Evolutionary conservation across 2,797 vertebrate genomes (phyloP).

Genomic region (Esox masquinongy): DNA sequence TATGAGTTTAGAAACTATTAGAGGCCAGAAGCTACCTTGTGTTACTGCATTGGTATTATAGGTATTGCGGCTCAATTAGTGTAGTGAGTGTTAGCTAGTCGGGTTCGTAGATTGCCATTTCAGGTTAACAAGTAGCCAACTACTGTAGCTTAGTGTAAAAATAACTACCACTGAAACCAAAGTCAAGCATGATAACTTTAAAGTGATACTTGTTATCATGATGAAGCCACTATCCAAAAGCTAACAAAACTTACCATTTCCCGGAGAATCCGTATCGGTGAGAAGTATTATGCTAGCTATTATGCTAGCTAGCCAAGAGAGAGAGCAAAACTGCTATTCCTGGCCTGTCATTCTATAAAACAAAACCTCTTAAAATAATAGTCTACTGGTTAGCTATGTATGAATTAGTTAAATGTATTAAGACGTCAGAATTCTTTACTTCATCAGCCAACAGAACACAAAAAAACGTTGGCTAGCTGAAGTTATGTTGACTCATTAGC

Average conservation of each 20-base stretch:
- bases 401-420: background rate
- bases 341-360: constrained; percentile 8
- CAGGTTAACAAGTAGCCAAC: background rate
- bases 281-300: constrained; percentile 31
- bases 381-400: background rate
- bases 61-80: too few species aligned
- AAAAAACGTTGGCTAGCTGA: background rate
- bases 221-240: background rate
- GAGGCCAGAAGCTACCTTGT: too few species aligned
- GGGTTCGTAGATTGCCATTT: background rate
- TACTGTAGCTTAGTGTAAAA: too few species aligned
- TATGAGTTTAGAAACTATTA: background rate
- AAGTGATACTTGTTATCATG: background rate
- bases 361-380: background rate
- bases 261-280: constrained; percentile 47
- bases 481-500: too few species aligned
- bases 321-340: constrained; percentile 8
- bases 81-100: background rate
- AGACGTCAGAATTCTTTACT: background rate
- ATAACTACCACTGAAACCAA: background rate
- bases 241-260: constrained; percentile 55
- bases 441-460: background rate
- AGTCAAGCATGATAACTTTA: background rate
- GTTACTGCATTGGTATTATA: too few species aligned
- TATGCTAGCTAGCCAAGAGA: constrained; percentile 22